phyloP scores from a whole-genome alignment of 2,113 vertebrate genomes.

The Calcarius ornatus region DNA sequence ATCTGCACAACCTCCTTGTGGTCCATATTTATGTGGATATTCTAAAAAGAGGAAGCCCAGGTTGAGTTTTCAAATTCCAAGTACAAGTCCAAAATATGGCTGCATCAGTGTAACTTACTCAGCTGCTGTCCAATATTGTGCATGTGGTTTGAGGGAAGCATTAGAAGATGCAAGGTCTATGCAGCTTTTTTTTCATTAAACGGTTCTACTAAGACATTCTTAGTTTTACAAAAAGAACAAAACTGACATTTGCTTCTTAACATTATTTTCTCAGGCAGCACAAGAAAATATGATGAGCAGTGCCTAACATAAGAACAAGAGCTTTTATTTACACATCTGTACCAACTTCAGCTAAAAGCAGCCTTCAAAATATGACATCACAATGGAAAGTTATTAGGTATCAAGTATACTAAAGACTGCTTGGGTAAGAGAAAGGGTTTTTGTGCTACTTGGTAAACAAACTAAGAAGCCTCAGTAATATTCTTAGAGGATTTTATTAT shows the following conservation, averaged over 20 bases:
- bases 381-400: background rate
- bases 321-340: background rate
- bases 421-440: background rate
- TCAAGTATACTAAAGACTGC: background rate
- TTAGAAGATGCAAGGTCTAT: background rate
- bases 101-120: background rate
- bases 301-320: background rate
- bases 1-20: conserved; percentile 94
- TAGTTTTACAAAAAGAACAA: background rate
- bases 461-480: no score
- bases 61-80: conserved; percentile 5
- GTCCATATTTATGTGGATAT: conserved; percentile 96
- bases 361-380: background rate
- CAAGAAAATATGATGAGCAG: background rate
- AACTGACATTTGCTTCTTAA: background rate
- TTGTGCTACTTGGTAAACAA: background rate
- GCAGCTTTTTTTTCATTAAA: background rate
- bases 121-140: background rate
- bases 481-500: background rate
- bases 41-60: conserved; percentile 73
- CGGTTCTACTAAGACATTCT: background rate
- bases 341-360: background rate
- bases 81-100: background rate
- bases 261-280: background rate
- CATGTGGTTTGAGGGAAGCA: background rate